Conservation (phyloP, 2,113 vertebrate genomes). For the Mungos mungo region DNA sequence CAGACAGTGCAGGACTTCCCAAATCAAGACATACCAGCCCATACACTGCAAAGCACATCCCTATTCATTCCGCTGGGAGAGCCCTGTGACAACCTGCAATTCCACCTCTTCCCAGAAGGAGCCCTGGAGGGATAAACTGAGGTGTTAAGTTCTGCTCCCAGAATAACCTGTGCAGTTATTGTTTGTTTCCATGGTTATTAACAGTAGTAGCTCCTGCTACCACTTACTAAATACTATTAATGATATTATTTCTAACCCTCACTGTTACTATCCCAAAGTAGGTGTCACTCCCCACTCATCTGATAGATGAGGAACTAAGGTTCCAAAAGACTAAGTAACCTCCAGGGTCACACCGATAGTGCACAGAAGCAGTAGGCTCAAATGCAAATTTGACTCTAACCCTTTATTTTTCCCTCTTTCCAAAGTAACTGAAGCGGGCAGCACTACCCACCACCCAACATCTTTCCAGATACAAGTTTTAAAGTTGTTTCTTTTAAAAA, state of each 20-base stretch:
- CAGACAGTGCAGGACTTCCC: neutral
- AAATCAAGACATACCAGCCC: neutral
- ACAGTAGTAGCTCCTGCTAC: neutral
- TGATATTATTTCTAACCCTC: slow-evolving; percentile 7
- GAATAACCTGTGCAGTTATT: neutral
- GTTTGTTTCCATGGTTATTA: slow-evolving; percentile 21
- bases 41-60: neutral
- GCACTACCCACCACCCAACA: neutral
- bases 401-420: neutral
- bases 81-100: neutral
- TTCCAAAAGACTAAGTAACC: neutral
- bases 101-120: neutral
- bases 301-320: neutral
- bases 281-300: neutral
- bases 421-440: neutral
- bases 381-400: neutral
- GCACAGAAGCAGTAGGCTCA: neutral
- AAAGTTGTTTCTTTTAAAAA: slow-evolving; percentile 38
- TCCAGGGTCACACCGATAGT: neutral
- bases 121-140: neutral
- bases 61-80: neutral
- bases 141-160: neutral
- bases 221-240: slow-evolving; percentile 21
- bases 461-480: neutral
- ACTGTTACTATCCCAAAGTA: neutral